phyloP scores from a whole-genome alignment of 2,888 invertebrate genomes.

The Nomada hirtipes region DNA sequence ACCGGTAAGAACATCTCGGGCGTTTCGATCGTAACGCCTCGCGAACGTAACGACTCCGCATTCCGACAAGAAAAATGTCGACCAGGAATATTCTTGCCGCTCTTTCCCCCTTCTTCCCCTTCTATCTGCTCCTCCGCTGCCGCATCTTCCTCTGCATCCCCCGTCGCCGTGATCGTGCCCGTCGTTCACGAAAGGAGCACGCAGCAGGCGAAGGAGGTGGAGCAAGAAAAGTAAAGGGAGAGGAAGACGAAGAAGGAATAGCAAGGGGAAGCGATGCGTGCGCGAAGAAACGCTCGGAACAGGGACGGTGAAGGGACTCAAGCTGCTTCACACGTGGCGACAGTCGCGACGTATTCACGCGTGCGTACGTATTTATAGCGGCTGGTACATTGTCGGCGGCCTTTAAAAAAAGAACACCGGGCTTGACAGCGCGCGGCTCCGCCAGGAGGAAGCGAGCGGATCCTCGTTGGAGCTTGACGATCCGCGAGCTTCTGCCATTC shows the following conservation, averaged over 20 bases:
- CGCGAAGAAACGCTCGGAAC: conserved; percentile 28
- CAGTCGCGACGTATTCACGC: conserved; percentile 75
- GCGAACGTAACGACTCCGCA: conserved; percentile 75
- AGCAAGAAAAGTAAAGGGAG: not conserved
- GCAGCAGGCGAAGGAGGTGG: conserved; percentile 39
- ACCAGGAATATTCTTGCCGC: conserved; percentile 69
- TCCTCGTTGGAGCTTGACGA: conserved; percentile 39
- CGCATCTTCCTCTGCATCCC: conserved; percentile 3
- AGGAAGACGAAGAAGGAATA: conserved; percentile 16
- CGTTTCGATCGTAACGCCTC: conserved; percentile 75
- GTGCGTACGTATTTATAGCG: conserved; percentile 80
- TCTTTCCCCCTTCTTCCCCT: conserved; percentile 8
- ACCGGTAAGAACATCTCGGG: conserved; percentile 74
- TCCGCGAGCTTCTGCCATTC: conserved; percentile 24
- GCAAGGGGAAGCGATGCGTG: conserved; percentile 35
- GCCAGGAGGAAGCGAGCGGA: conserved; percentile 49
- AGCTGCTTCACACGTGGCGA: conserved; percentile 80
- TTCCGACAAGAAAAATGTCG: conserved; percentile 75
- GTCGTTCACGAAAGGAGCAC: conserved; percentile 39
- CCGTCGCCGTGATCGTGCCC: conserved; percentile 17
- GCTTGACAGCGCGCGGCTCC: conserved; percentile 32
- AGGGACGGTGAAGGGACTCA: conserved; percentile 62
- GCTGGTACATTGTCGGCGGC: conserved; percentile 69
- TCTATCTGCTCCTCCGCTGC: not conserved
- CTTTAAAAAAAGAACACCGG: conserved; percentile 52